Conservation (phyloP, 2,113 vertebrate species). For the Vulpes vulpes region DNA sequence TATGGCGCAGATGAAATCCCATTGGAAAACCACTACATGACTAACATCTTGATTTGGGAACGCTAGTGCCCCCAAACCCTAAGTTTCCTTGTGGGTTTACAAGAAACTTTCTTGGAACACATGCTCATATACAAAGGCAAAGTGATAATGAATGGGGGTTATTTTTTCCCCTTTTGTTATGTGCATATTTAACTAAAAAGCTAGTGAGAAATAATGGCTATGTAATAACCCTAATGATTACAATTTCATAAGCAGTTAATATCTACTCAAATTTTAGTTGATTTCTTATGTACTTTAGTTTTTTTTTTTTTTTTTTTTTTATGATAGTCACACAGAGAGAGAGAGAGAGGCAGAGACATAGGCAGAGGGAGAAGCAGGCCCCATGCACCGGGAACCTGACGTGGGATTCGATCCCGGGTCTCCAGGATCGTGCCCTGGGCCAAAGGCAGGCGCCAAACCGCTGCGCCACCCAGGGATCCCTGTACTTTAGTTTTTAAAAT, state of each 20-base stretch:
- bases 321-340: too few relatives aligned
- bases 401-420: too few relatives aligned
- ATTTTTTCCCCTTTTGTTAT: background rate
- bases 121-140: conserved; percentile 56
- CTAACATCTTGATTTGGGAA: conserved; percentile 80
- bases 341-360: too few relatives aligned
- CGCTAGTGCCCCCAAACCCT: conserved; percentile 57
- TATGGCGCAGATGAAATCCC: conserved; percentile 72
- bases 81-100: conserved; percentile 78
- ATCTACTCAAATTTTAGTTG: conserved; percentile 53
- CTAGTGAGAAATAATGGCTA: conserved; percentile 27
- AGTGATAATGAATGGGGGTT: conserved; percentile 31
- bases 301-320: background rate
- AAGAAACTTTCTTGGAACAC: conserved; percentile 65
- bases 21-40: conserved; percentile 82
- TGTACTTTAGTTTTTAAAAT: conserved; percentile 41
- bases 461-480: too few relatives aligned
- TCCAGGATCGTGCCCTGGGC: too few relatives aligned
- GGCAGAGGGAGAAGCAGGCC: too few relatives aligned
- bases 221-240: background rate
- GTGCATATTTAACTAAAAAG: background rate
- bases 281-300: conserved; percentile 29
- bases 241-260: background rate
- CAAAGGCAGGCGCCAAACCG: too few relatives aligned
- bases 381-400: too few relatives aligned